A percentile compares a stretch with the other conserved stretches of the same genome.
phyloP scores from a whole-genome alignment of 2,113 vertebrate genomes.

The Macheiramphus alcinus region DNA sequence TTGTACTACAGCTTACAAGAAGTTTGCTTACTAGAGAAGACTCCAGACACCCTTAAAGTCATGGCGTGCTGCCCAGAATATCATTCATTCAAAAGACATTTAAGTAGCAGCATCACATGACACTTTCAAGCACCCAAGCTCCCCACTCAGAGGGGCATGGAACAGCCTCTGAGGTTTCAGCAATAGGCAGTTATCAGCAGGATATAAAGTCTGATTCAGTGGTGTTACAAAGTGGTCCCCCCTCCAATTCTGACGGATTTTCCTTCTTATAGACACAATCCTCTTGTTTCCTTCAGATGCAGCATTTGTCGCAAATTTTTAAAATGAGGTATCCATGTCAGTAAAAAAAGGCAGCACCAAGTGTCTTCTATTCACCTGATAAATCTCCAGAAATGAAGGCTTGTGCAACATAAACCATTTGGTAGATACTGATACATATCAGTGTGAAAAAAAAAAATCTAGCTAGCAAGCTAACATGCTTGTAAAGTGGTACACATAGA shows the following conservation, averaged over 20 bases:
- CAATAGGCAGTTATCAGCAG: not conserved
- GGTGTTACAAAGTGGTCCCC: not conserved
- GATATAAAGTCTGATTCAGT: not conserved
- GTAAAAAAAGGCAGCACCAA: not conserved
- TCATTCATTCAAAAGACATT: not conserved
- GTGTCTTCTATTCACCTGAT: fast-evolving
- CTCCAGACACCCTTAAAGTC: not conserved
- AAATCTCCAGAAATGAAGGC: not conserved
- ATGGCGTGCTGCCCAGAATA: not conserved
- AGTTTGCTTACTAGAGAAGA: not conserved
- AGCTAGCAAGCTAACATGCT: not conserved
- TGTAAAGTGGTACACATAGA: not conserved
- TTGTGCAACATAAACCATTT: not conserved
- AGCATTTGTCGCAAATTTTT: not conserved
- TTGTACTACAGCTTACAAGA: not conserved
- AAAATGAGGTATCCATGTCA: not conserved
- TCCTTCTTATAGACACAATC: not conserved
- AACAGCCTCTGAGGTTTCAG: not conserved
- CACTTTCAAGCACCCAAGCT: not conserved
- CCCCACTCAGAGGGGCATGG: not conserved
- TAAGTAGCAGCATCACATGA: not conserved
- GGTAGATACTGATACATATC: not conserved
- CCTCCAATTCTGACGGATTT: not conserved
- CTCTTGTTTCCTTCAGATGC: not conserved
- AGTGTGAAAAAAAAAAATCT: not conserved